phyloP scores from a whole-genome alignment of 2,888 invertebrate genomes.

The Eulithis testata region DNA sequence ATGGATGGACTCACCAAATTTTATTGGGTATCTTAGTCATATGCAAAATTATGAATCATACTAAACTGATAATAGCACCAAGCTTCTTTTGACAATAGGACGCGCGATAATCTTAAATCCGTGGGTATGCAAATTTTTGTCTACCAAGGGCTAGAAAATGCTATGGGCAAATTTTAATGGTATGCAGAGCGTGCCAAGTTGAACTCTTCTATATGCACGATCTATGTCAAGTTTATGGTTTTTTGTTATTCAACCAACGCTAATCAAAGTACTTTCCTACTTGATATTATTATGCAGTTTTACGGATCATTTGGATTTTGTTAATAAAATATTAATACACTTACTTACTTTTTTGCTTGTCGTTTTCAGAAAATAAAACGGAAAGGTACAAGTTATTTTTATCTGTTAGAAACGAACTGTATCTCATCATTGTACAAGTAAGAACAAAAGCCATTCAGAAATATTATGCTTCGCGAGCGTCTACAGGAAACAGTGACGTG shows the following conservation, averaged over 20 bases:
- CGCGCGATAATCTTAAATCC: constrained; percentile 8
- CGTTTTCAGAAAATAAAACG: no score
- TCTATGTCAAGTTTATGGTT: neutral
- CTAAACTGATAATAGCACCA: constrained; percentile 14
- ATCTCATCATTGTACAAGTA: constrained; percentile 70
- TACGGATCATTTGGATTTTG: no score
- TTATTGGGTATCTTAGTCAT: neutral
- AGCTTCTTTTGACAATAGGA: constrained; percentile 20
- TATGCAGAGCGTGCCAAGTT: constrained; percentile 16
- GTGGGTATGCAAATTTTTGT: constrained; percentile 27
- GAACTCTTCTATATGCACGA: neutral
- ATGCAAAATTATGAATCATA: constrained; percentile 23
- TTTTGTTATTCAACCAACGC: no score
- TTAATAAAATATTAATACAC: no score
- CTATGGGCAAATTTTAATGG: neutral
- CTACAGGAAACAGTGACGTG: constrained; percentile 73
- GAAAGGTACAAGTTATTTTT: constrained; percentile 35
- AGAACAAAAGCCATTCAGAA: constrained; percentile 82
- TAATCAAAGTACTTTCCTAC: no score
- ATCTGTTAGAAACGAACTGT: constrained; percentile 51
- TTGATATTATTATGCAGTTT: no score
- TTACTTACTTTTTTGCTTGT: no score
- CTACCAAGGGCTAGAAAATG: constrained; percentile 7
- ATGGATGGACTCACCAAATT: no score
- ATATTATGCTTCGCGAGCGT: constrained; percentile 62